Conservation (phyloP, 2,888 invertebrate genomes). For the Trichopria drosophilae region DNA sequence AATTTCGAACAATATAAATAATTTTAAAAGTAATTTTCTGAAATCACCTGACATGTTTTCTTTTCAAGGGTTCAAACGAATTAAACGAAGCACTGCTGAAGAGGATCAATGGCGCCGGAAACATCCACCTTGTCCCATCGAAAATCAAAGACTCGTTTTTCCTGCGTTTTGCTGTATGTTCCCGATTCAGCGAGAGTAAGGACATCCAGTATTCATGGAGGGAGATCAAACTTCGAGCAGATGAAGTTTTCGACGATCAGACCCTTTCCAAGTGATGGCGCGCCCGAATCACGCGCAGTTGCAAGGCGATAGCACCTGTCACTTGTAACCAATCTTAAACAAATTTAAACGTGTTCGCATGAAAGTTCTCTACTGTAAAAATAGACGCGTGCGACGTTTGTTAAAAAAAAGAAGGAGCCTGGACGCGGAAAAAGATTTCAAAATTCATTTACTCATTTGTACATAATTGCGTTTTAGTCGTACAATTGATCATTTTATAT, state of each 20-base stretch:
- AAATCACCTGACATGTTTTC: too few relatives aligned
- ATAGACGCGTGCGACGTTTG: too few relatives aligned
- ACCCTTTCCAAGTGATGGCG: conserved; percentile 57
- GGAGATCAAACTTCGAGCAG: conserved; percentile 76
- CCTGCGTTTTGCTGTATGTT: conserved; percentile 87
- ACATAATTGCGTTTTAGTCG: too few relatives aligned
- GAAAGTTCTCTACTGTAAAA: too few relatives aligned
- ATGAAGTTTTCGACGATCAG: conserved; percentile 65
- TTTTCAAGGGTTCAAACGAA: conserved; percentile 71
- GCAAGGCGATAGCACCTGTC: conserved; percentile 48
- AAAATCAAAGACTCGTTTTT: conserved; percentile 83
- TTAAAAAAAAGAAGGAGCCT: too few relatives aligned
- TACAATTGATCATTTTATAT: too few relatives aligned
- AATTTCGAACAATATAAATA: not conserved
- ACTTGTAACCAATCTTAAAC: conserved; percentile 54
- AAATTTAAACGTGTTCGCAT: conserved; percentile 5
- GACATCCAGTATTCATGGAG: conserved; percentile 88
- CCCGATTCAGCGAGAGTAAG: conserved; percentile 75
- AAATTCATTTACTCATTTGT: too few relatives aligned
- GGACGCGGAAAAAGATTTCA: too few relatives aligned
- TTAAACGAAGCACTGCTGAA: conserved; percentile 79
- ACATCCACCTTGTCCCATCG: conserved; percentile 91
- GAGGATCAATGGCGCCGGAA: conserved; percentile 84
- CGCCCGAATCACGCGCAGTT: conserved; percentile 53
- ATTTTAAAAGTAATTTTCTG: not conserved